Percentiles rank a stretch among this genome's conserved stretches.
These are phyloP conservation scores for Enteromius paludinosus DNA, from an alignment of 2,797 vertebrate species.

Conservation along the genomic window DNA sequence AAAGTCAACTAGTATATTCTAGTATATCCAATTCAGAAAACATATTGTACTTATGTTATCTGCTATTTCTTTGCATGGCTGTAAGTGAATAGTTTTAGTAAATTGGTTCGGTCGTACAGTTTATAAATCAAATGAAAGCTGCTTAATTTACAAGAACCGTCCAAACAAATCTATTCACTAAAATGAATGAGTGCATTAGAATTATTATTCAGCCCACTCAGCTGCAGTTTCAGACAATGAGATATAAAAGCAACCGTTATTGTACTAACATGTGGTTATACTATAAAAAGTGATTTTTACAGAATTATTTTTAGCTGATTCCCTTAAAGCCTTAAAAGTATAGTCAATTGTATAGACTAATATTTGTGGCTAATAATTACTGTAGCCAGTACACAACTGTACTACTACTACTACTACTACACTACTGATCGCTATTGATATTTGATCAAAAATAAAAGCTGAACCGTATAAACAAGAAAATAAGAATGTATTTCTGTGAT, in stretches of 20 bases:
- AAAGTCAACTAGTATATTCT: neutral
- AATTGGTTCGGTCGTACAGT: neutral
- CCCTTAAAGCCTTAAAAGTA: neutral
- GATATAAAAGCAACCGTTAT: neutral
- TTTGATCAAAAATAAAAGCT: neutral
- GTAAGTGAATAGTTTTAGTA: neutral
- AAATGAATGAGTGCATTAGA: conserved; percentile 7
- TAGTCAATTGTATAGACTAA: neutral
- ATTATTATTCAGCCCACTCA: neutral
- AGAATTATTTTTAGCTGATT: neutral
- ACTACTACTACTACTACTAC: too few species aligned
- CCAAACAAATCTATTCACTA: neutral
- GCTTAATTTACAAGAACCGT: neutral
- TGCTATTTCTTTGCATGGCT: neutral
- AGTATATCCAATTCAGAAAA: neutral
- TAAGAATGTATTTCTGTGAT: neutral
- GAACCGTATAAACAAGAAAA: neutral
- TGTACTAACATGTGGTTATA: neutral
- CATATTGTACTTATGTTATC: neutral
- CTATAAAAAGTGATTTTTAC: neutral
- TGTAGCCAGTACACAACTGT: too few species aligned
- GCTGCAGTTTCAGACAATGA: conserved; percentile 2
- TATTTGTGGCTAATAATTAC: neutral
- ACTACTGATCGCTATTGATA: neutral
- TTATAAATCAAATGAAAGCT: conserved; percentile 5